Base-by-base conservation (phyloP, 2,113 vertebrate species). In the Phasianus colchicus region DNA sequence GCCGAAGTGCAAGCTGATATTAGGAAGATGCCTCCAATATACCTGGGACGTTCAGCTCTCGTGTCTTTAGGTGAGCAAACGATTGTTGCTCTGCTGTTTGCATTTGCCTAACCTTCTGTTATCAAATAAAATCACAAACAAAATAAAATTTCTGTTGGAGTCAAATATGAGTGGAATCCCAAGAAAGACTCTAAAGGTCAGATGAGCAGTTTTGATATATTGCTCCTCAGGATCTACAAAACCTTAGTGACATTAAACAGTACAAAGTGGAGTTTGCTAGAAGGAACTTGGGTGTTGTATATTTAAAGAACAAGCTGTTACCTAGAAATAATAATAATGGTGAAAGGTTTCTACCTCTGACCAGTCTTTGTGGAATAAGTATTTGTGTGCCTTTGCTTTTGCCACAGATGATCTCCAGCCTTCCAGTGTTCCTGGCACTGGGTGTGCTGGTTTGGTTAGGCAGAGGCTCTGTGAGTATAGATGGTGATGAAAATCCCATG, bases 171-270 rank as follows among this genome's bases (percentile, higher is more conserved):
- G 60, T 91, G 52, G 76, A 89, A 92, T 96, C 89, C 88, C 92
- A 55, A 89, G 94, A 58, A 96, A 77, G 71, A 58, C 29, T 89
- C 45, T 66, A 96, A 96, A 92, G 90, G 86, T 90, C 89, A 94
- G 54, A 89, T 80, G 71, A 90, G 60, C 66, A 77, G 40, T 92
- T 95, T 87, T 67, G 80, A 88, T 75, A 80, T 95, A 86, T 92
- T 93, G 52, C 52, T 94, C 38, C 76, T 77, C 36, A 17, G 50
- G 83, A 86, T 65, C 77, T 79, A 40, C 58, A 57, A 34, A 18
- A 45, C 65, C 67, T 66, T 48, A 55, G 84, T 91, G 93, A 90
- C 88, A 96, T 97, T 94, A 94, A 96, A 92, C 70, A 93, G 34
- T 79, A 17, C 79, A 34, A 29, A 0, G 13, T 64, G 34, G 25